Evolutionary conservation across 2,797 vertebrate genomes (phyloP), one percentile per base, ranked within the genome.

Genomic region (Sus cebifrons): DNA sequence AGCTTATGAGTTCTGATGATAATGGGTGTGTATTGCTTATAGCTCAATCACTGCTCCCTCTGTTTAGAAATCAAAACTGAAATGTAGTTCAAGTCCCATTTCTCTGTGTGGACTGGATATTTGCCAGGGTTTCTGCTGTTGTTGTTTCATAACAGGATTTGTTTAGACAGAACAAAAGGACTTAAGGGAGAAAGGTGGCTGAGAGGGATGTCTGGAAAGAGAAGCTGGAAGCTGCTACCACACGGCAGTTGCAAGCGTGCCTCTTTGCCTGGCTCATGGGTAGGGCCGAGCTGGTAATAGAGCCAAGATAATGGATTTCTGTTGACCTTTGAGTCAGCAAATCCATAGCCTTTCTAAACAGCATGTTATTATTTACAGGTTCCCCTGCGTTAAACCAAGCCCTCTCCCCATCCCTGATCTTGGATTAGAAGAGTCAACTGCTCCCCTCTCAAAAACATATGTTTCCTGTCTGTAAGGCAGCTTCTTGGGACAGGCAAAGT

Each of bases 1-100:
- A 97, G 58, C 60, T 77, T 79, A 49, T 91, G 77, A 93, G 79
- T 94, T 91, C 91, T 81, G 70, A 95, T 92, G 97, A 89, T 86
- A 94, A 78, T 82, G 74, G 56, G 86, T 73, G 14, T 92, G 71
- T 95, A 62, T 25, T 17, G 81, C 95, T 93, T 83, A 81, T 17
- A 68, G 18, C 21, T 44, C 73, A 49, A 71, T 85, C 78, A 67
- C 54, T 54, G 18, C 89, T 92, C n/a, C 77, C 15, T 89, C 93
- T 82, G 36, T 52, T 86, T 77, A 23, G 20, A 73, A 83, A 86
- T 86, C 81, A 81, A 71, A 68, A 88, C 62, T 49, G 74, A 96
- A 84, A 84, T 56, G 68, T 8, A 87, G 82, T 93, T 68, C 88
- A 71, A n/a, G 79, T 95, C 20, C 6, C 49, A 11, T 56, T 89